Conservation (phyloP, 1,140 invertebrate species). For the Cydia splendana region DNA sequence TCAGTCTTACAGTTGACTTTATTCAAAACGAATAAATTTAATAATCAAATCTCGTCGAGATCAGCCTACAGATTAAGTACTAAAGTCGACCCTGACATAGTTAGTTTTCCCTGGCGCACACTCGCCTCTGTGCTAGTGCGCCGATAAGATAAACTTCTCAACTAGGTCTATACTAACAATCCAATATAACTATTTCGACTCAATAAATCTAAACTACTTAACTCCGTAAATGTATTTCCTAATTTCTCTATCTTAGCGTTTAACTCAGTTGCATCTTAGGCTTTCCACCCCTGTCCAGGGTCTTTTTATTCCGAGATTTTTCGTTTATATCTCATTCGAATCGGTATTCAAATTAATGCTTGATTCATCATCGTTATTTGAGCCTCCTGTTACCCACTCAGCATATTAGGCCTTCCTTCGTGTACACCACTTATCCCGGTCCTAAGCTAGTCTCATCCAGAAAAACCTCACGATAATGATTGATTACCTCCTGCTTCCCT, state of each 20-base stretch:
- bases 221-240: not conserved
- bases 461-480: no score
- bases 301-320: no score
- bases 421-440: no score
- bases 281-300: no score
- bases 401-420: no score
- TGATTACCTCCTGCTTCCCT: no score
- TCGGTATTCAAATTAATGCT: no score
- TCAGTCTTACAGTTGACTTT: not conserved
- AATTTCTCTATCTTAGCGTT: not conserved
- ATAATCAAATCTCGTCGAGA: not conserved
- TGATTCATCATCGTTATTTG: no score
- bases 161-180: not conserved
- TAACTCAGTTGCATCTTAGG: no score
- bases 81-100: not conserved
- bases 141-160: conserved; percentile 11
- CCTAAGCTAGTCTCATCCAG: no score
- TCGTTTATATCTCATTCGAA: no score
- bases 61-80: not conserved
- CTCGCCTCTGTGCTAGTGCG: not conserved
- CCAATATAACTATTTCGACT: not conserved
- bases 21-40: not conserved
- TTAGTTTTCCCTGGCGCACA: conserved; percentile 14
- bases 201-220: not conserved
- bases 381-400: no score